A percentile compares a stretch with the other conserved stretches of the same genome.
These are phyloP conservation scores for Dissostichus mawsoni DNA, from an alignment of 2,113 vertebrate species.

Conservation along the genomic window DNA sequence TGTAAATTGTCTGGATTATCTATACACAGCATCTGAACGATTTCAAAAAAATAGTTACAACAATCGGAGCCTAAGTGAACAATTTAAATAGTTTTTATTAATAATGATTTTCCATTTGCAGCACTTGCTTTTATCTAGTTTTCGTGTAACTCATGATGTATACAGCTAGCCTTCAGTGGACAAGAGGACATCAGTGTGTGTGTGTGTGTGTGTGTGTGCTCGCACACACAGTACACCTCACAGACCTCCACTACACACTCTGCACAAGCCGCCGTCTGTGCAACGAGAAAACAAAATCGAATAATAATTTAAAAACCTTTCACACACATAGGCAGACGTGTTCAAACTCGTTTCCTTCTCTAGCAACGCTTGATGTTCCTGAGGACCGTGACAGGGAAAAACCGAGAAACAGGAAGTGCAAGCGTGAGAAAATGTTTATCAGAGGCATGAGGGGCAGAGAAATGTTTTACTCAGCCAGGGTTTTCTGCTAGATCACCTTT, in stretches of 20 bases:
- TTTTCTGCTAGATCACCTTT: neutral
- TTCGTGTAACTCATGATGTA: constrained; percentile 76
- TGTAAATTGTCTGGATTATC: neutral
- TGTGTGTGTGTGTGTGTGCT: constrained; percentile 6
- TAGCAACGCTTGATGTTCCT: constrained; percentile 69
- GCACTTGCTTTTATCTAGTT: constrained; percentile 62
- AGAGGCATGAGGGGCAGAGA: constrained; percentile 29
- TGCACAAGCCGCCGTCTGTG: constrained; percentile 45
- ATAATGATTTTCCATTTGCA: constrained; percentile 79
- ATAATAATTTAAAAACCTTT: neutral
- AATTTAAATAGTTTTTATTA: constrained; percentile 81
- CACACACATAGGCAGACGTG: constrained; percentile 47
- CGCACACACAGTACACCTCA: constrained; percentile 74
- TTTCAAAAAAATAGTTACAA: neutral
- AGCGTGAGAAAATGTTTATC: constrained; percentile 30
- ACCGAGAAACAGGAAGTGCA: constrained; percentile 52
- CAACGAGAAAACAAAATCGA: constrained; percentile 38
- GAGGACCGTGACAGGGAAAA: constrained; percentile 63
- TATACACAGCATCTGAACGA: neutral
- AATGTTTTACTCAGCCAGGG: constrained; percentile 2
- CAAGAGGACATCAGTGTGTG: constrained; percentile 81
- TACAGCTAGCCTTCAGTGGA: constrained; percentile 74
- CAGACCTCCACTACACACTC: constrained; percentile 65
- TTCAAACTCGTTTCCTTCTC: constrained; percentile 52
- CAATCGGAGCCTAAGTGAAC: constrained; percentile 31